Evolutionary conservation across 2,888 invertebrate genomes (phyloP), one percentile per base, ranked within the genome.

Genomic region (Apodemia zela): DNA sequence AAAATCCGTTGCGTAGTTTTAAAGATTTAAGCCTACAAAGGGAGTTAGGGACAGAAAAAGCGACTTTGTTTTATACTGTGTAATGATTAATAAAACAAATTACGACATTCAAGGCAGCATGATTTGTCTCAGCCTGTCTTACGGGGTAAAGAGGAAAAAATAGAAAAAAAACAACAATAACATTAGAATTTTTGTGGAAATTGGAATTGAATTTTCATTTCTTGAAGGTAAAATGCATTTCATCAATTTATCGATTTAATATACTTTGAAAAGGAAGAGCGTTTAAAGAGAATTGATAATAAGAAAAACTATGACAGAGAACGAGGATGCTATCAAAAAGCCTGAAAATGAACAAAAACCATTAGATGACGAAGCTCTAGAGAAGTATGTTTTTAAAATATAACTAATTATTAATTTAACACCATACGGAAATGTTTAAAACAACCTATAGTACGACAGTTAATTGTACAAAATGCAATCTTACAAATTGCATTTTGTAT

Each of bases 271-370:
- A 25, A 25, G 18, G 47, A 21, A 42, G 58, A 33, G 33, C 35
- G 35, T 8, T 25, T 62, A 25, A 21, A 25, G 29, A 35, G n/a
- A 35, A 58, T 45, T 60, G 58, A 51, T 59, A 59, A 57, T 80
- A 69, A 69, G 74, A 68, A 74, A 82, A 91, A 88, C 85, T 91
- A 91, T 91, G 90, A 86, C 90, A 80, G 89, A 90, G 74, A 87
- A 85, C 74, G 87, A 89, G 84, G 87, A 85, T 81, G 82, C 67
- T 77, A 78, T 78, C 73, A 84, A 87, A 78, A 79, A 85, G 80
- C 80, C 88, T 63, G 84, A 83, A 76, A 83, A 82, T 78, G 82
- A 89, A 77, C 81, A 81, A 73, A 57, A 57, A 57, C 54, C 54
- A 54, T 66, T 91, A 86, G 87, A 90, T 72, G 91, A 91, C 81